Evolutionary conservation across 1,140 invertebrate species (phyloP).

Genomic region (Psix sp.): DNA sequence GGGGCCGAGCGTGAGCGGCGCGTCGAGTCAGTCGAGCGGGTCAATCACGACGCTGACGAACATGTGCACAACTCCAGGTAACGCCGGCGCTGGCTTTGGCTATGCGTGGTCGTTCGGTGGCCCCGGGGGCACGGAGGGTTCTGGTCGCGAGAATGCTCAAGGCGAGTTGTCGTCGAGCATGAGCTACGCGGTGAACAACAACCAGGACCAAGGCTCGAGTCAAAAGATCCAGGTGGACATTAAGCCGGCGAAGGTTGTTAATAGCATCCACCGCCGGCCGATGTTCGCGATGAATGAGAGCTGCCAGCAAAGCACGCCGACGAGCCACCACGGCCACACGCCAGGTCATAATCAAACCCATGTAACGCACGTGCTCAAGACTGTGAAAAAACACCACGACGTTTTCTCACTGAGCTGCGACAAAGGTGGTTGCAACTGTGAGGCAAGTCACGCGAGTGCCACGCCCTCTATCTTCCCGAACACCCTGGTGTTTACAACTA

Average conservation of each 20-base stretch:
- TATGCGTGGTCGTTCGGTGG: slow-evolving; percentile 75
- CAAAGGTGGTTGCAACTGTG: slow-evolving; percentile 74
- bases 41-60: slow-evolving; percentile 71
- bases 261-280: slow-evolving; percentile 68
- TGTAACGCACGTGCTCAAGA: slow-evolving; percentile 67
- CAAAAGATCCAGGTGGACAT: slow-evolving; percentile 75
- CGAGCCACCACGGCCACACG: slow-evolving; percentile 72
- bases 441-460: slow-evolving; percentile 70
- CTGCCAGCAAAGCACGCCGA: slow-evolving; percentile 72
- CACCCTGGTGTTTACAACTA: slow-evolving; percentile 73
- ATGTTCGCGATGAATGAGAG: slow-evolving; percentile 75
- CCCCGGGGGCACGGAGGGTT: slow-evolving; percentile 68
- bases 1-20: slow-evolving; percentile 62
- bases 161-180: slow-evolving; percentile 72
- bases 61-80: slow-evolving; percentile 76
- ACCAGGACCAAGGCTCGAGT: slow-evolving; percentile 74
- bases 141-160: slow-evolving; percentile 69
- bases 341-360: slow-evolving; percentile 74
- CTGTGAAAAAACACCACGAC: slow-evolving; percentile 72
- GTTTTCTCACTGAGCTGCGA: slow-evolving; percentile 73
- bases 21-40: slow-evolving; percentile 66
- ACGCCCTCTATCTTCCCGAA: slow-evolving; percentile 72
- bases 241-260: slow-evolving; percentile 69
- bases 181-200: slow-evolving; percentile 74
- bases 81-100: slow-evolving; percentile 74